Conservation (phyloP, 2,797 vertebrate species). For the Euthynnus affinis region DNA sequence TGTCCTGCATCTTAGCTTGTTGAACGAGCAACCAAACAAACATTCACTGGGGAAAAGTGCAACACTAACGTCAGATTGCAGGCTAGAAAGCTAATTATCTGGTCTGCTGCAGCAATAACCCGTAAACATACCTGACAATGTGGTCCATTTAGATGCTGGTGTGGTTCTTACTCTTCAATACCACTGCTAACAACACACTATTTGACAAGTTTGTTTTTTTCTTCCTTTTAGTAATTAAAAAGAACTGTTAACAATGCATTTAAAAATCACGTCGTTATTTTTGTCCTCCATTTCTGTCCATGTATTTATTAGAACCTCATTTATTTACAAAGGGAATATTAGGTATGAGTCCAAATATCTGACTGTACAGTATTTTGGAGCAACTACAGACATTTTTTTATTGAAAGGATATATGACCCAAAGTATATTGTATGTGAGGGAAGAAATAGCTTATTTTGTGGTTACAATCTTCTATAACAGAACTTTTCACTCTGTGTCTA, state of each 20-base stretch:
- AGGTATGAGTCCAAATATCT: neutral
- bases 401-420: neutral
- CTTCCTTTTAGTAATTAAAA: neutral
- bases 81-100: neutral
- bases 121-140: conserved; percentile 14
- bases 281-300: neutral
- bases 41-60: neutral
- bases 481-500: conserved; percentile 3
- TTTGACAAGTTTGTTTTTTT: conserved; percentile 23
- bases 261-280: neutral
- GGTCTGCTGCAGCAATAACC: neutral
- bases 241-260: neutral
- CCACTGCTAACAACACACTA: neutral
- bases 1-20: neutral
- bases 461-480: conserved; percentile 4
- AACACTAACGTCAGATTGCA: conserved; percentile 8
- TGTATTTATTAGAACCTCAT: neutral
- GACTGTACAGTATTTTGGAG: neutral
- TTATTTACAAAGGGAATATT: neutral
- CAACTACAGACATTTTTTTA: neutral
- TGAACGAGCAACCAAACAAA: neutral
- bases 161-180: neutral
- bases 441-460: neutral
- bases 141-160: conserved; percentile 12
- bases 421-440: neutral